Evolutionary conservation across 2,113 vertebrate species (phyloP).

Genomic region (Dromiciops gliroides): DNA sequence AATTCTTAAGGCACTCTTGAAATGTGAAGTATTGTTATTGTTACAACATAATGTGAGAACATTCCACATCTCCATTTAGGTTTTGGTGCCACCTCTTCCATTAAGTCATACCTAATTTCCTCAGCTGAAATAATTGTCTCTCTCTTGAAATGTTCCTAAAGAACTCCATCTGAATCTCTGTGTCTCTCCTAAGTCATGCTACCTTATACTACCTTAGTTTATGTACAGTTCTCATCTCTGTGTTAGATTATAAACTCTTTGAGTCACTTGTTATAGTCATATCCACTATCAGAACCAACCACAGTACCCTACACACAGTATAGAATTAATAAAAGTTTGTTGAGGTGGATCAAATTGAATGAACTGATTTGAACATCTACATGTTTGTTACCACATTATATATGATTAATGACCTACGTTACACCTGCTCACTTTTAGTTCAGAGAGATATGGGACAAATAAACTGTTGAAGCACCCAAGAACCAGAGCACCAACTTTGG

Average conservation of each 20-base stretch:
- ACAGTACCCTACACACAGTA: background rate
- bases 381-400: too few species aligned
- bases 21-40: background rate
- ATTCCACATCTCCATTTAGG: background rate
- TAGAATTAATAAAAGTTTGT: background rate
- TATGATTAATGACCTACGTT: background rate
- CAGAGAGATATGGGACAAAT: background rate
- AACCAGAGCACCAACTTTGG: background rate
- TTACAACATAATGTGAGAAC: background rate
- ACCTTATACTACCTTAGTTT: background rate
- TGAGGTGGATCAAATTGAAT: background rate
- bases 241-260: background rate
- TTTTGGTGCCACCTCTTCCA: background rate
- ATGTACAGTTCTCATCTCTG: background rate
- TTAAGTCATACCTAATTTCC: background rate
- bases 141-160: background rate
- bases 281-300: background rate
- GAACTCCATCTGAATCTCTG: background rate
- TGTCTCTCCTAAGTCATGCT: background rate
- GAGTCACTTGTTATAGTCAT: background rate
- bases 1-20: background rate
- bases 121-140: background rate
- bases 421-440: background rate
- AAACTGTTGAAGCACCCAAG: background rate
- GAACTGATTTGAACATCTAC: background rate